Conservation (phyloP, 2,888 invertebrate species). For the Drosophila paranaensis region DNA sequence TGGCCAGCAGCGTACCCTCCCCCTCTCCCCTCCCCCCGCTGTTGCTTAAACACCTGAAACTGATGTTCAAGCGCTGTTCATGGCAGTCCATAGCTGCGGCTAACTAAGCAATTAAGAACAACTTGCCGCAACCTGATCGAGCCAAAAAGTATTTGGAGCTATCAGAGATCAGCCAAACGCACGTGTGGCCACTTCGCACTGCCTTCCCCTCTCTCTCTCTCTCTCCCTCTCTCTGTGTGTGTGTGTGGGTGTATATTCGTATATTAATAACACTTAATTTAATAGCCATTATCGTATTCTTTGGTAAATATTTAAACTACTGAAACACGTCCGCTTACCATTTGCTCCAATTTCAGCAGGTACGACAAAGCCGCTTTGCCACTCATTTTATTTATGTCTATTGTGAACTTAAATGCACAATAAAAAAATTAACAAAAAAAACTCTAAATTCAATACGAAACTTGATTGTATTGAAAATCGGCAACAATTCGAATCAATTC, state of each 20-base stretch:
- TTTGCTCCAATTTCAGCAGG: slow-evolving; percentile 81
- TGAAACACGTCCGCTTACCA: slow-evolving; percentile 67
- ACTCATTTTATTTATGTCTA: slow-evolving; percentile 45
- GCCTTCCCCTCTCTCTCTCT: no score
- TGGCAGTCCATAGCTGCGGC: slow-evolving; percentile 14
- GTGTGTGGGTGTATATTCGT: slow-evolving; percentile 8
- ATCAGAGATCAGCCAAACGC: slow-evolving; percentile 16
- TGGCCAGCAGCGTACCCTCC: neutral
- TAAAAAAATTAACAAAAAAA: neutral
- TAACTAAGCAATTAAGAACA: slow-evolving; percentile 45
- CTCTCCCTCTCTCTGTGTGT: neutral
- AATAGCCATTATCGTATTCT: slow-evolving; percentile 21
- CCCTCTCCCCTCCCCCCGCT: neutral
- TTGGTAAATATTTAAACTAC: neutral
- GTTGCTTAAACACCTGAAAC: slow-evolving; percentile 12
- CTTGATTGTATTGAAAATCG: slow-evolving; percentile 15
- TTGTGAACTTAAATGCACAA: slow-evolving; percentile 5
- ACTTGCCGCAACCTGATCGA: slow-evolving; percentile 13
- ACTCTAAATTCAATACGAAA: slow-evolving; percentile 1
- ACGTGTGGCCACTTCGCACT: slow-evolving; percentile 38
- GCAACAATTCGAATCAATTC: slow-evolving; percentile 25
- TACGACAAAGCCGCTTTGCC: slow-evolving; percentile 63
- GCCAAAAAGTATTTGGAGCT: slow-evolving; percentile 18
- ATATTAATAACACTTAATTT: slow-evolving; percentile 20
- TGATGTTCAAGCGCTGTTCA: slow-evolving; percentile 14